Evolutionary conservation across 2,113 vertebrate species (phyloP), one percentile per base, ranked within the genome.

Genomic region (Cyprinus carpio): DNA sequence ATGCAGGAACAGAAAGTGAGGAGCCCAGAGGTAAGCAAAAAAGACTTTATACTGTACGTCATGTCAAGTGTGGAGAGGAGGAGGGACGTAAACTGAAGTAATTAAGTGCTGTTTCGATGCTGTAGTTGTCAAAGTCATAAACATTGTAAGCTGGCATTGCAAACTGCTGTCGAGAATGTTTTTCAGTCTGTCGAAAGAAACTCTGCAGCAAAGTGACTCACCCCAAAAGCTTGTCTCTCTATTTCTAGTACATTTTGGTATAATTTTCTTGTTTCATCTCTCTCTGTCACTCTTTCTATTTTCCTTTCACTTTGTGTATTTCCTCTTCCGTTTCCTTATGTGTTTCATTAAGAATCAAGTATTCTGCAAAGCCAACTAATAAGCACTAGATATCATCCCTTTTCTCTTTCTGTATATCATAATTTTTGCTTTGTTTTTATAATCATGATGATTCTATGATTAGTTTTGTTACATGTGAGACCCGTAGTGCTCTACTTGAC

Each of bases 21-120:
- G 85, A 92, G 71, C 79, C 27, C 78, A 71, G 92, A 94, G 94
- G 94, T 94, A 94, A 94, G 93, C 54, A 85, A 76, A 85, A 81
- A 85, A 75, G 29, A 72, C 67, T 74, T 72, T 83, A 18, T 83
- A 49, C 49, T 83, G 56, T 83, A 49, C 31, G 18, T 83, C 62
- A 69, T 82, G 46, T 82, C 49, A 72, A 40, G 31, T 40, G 65
- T 25, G 77, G 58, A 23, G 29, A 80, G 54, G 49, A 77, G 65
- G 62, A 40, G 71, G 34, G 54, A 27, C 20, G 46, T 27, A 81
- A 80, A 76, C 62, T 9, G 12, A 54, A 64, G 25, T 74, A 27
- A 20, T 67, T 81, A 18, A 72, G 46, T 75, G 25, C 29, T 46
- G 49, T 29, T 84, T 67, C 84, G 31, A 54, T 18, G 40, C 54